phyloP scores from a whole-genome alignment of 2,113 vertebrate species.

The Telmatochromis brachygnathus region DNA sequence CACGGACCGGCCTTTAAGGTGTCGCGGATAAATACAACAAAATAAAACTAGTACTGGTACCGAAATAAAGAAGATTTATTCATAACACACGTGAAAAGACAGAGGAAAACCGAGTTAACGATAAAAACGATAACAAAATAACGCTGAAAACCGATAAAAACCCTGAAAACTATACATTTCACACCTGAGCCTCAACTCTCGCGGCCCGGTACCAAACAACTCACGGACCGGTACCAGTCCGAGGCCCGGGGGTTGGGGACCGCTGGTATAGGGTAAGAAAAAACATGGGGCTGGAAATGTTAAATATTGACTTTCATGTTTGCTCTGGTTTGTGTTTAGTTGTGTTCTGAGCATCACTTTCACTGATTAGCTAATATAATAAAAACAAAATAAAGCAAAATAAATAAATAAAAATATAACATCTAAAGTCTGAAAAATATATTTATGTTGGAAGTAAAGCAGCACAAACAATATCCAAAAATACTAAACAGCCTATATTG shows the following conservation, averaged over 20 bases:
- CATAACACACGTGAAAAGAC: too few species aligned
- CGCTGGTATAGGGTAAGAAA: neutral
- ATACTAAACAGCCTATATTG: accelerated
- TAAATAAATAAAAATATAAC: neutral
- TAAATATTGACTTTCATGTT: neutral
- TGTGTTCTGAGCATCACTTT: neutral
- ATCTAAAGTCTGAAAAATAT: neutral
- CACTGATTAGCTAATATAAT: neutral
- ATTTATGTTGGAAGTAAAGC: neutral
- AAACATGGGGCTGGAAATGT: neutral
- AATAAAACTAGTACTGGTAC: too few species aligned
- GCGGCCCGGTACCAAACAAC: too few species aligned
- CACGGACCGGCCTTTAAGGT: too few species aligned
- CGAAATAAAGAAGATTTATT: too few species aligned
- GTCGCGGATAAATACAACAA: too few species aligned
- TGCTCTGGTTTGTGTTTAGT: neutral
- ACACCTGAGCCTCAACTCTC: too few species aligned
- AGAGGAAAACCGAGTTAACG: accelerated
- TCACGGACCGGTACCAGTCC: too few species aligned
- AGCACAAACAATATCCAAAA: neutral
- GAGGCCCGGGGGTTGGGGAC: too few species aligned
- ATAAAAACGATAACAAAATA: too few species aligned
- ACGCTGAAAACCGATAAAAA: too few species aligned
- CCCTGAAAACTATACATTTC: too few species aligned
- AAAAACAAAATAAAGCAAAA: neutral